phyloP scores from a whole-genome alignment of 1,140 invertebrate species.

The Hesperophylax magnus region DNA sequence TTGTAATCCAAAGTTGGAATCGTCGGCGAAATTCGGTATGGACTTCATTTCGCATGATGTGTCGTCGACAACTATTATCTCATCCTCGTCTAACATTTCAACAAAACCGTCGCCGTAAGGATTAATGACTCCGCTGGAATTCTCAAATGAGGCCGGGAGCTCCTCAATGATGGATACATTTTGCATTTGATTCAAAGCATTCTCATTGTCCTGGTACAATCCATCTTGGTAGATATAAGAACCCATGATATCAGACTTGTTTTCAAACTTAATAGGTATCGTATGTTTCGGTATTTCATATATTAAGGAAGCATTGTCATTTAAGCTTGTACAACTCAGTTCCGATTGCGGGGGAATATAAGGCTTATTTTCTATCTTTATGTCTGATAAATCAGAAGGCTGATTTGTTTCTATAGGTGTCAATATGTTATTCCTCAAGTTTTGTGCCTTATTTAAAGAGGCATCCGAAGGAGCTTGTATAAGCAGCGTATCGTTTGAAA shows the following conservation, averaged over 20 bases:
- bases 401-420: slow-evolving; percentile 19
- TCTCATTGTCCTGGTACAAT: slow-evolving; percentile 16
- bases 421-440: background rate
- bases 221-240: slow-evolving; percentile 29
- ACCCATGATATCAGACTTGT: slow-evolving; percentile 25
- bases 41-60: slow-evolving; percentile 69
- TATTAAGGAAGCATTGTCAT: slow-evolving; percentile 36
- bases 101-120: slow-evolving; percentile 21
- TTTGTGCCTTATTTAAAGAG: slow-evolving; percentile 9
- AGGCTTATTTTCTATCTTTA: slow-evolving; percentile 41
- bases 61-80: slow-evolving; percentile 59
- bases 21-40: slow-evolving; percentile 58
- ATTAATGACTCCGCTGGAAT: background rate
- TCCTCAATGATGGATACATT: slow-evolving; percentile 47
- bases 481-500: slow-evolving; percentile 7
- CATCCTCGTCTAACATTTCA: slow-evolving; percentile 21
- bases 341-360: slow-evolving; percentile 34
- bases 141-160: slow-evolving; percentile 41
- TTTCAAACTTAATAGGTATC: slow-evolving; percentile 50
- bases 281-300: slow-evolving; percentile 41
- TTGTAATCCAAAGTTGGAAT: slow-evolving; percentile 30
- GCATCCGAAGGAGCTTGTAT: background rate
- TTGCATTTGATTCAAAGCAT: slow-evolving; percentile 21
- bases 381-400: slow-evolving; percentile 27
- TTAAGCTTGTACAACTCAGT: slow-evolving; percentile 37